A percentile compares a stretch with the other conserved stretches of the same genome.
phyloP scores from a whole-genome alignment of 2,113 vertebrate species.

The Apaloderma vittatum region DNA sequence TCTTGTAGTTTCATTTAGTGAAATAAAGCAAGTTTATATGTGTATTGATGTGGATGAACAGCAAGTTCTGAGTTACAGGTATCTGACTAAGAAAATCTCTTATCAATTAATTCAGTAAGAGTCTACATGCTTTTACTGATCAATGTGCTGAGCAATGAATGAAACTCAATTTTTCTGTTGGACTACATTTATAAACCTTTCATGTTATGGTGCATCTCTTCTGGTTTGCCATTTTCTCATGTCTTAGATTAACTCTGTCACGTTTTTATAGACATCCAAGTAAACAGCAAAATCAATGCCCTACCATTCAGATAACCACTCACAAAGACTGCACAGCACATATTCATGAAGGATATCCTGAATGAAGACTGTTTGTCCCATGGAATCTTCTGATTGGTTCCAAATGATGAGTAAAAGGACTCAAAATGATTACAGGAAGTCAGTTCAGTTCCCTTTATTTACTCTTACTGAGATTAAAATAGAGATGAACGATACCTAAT shows the following conservation, averaged over 20 bases:
- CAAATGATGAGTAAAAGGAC: background rate
- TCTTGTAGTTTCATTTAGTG: background rate
- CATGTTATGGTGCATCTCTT: background rate
- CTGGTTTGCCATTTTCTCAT: background rate
- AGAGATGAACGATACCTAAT: background rate
- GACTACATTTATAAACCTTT: background rate
- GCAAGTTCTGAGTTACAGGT: background rate
- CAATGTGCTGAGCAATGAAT: background rate
- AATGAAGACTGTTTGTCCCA: background rate
- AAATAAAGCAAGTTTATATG: background rate
- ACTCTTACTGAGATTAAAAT: background rate
- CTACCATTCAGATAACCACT: background rate
- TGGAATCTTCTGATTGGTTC: background rate
- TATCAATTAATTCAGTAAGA: background rate
- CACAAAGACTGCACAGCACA: background rate
- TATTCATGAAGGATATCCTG: background rate
- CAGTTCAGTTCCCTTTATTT: background rate
- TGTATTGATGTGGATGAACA: background rate
- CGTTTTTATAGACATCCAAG: constrained; percentile 3
- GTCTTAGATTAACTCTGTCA: background rate
- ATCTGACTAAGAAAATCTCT: background rate
- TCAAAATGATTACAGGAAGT: background rate
- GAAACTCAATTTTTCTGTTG: background rate
- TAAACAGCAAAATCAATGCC: background rate
- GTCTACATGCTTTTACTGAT: background rate